Evolutionary conservation across 2,797 vertebrate genomes (phyloP).

Genomic region (Schizothorax lantsangensis): DNA sequence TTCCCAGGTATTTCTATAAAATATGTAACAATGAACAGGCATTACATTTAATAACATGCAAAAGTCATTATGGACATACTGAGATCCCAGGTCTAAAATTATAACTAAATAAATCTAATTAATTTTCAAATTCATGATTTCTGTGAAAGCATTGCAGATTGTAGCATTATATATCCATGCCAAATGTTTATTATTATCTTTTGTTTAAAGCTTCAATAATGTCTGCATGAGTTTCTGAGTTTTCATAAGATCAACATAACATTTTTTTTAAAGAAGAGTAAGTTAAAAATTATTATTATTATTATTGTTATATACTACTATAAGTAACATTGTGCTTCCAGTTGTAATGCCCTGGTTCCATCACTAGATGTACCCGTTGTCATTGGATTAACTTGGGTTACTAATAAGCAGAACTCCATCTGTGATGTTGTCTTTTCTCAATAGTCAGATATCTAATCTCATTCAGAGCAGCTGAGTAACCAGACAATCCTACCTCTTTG

Average conservation of each 20-base stretch:
- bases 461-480: background rate
- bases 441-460: background rate
- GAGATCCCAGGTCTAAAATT: background rate
- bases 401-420: background rate
- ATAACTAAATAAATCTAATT: background rate
- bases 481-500: constrained; percentile 87
- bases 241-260: background rate
- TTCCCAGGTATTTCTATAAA: background rate
- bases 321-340: background rate
- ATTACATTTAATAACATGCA: background rate
- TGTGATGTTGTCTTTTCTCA: background rate
- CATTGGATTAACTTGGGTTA: background rate
- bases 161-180: background rate
- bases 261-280: background rate
- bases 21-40: background rate
- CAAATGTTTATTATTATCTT: background rate
- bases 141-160: background rate
- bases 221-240: background rate
- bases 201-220: background rate
- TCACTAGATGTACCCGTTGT: constrained; percentile 49
- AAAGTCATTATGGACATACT: background rate
- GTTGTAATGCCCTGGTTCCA: constrained; percentile 22
- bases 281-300: background rate
- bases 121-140: background rate
- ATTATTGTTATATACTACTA: background rate